Evolutionary conservation across 2,113 vertebrate genomes (phyloP).

Genomic region (Galemys pyrenaicus): DNA sequence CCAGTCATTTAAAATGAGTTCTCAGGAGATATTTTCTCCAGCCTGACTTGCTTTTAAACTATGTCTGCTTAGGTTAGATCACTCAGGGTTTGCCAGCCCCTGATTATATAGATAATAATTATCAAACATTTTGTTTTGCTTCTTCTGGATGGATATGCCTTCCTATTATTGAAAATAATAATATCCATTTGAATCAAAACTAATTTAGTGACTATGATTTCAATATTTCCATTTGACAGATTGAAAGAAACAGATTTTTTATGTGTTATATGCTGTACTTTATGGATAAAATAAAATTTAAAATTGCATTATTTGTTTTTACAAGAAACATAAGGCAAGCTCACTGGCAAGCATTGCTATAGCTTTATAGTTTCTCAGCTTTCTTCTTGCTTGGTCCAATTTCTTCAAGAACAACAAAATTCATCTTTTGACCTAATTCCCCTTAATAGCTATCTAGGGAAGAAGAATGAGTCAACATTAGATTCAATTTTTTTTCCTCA

Average conservation of each 20-base stretch:
- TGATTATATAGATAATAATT: not conserved
- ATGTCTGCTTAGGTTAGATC: not conserved
- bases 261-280: not conserved
- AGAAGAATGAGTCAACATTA: not conserved
- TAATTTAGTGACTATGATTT: not conserved
- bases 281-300: conserved; percentile 25
- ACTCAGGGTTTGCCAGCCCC: not conserved
- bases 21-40: not conserved
- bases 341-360: not conserved
- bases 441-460: not conserved
- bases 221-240: not conserved
- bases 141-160: not conserved
- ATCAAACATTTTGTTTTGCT: not conserved
- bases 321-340: not conserved
- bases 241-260: not conserved
- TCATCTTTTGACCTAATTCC: not conserved
- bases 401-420: conserved; percentile 22
- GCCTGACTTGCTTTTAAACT: not conserved
- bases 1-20: not conserved
- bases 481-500: not conserved
- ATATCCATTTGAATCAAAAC: conserved; percentile 5
- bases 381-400: not conserved
- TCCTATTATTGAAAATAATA: not conserved
- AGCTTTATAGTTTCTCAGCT: not conserved
- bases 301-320: not conserved